Evolutionary conservation across 2,113 vertebrate genomes (phyloP).

Genomic region (Pelobates fuscus): DNA sequence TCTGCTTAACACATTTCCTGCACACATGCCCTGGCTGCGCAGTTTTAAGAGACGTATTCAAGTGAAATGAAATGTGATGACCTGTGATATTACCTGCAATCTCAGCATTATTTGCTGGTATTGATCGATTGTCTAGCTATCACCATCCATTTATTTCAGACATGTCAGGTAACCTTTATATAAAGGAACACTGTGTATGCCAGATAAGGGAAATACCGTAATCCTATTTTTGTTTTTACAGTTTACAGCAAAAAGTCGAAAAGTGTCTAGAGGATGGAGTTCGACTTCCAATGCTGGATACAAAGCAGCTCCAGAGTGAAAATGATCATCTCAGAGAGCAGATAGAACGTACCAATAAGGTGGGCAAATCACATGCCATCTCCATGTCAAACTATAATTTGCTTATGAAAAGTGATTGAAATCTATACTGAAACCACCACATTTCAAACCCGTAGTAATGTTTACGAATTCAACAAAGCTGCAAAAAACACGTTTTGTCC

Average conservation of each 20-base stretch:
- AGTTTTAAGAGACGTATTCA: not conserved
- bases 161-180: not conserved
- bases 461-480: too few relatives aligned
- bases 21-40: too few relatives aligned
- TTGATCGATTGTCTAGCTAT: not conserved
- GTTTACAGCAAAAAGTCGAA: constrained; percentile 92
- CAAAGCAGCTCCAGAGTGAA: constrained; percentile 87
- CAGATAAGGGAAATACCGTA: not conserved
- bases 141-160: not conserved
- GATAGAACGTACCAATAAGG: constrained; percentile 80
- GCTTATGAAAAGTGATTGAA: too few relatives aligned
- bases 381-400: too few relatives aligned
- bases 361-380: too few relatives aligned
- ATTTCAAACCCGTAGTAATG: too few relatives aligned
- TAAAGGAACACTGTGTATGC: not conserved
- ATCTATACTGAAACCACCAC: too few relatives aligned
- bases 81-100: not conserved
- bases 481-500: too few relatives aligned
- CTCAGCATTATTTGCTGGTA: not conserved
- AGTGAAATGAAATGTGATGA: not conserved
- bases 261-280: constrained; percentile 91
- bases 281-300: constrained; percentile 86
- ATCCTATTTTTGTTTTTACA: constrained; percentile 59
- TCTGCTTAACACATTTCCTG: too few relatives aligned
- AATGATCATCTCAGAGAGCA: constrained; percentile 80